phyloP scores from a whole-genome alignment of 2,113 vertebrate species.

The Balaenoptera acutorostrata region DNA sequence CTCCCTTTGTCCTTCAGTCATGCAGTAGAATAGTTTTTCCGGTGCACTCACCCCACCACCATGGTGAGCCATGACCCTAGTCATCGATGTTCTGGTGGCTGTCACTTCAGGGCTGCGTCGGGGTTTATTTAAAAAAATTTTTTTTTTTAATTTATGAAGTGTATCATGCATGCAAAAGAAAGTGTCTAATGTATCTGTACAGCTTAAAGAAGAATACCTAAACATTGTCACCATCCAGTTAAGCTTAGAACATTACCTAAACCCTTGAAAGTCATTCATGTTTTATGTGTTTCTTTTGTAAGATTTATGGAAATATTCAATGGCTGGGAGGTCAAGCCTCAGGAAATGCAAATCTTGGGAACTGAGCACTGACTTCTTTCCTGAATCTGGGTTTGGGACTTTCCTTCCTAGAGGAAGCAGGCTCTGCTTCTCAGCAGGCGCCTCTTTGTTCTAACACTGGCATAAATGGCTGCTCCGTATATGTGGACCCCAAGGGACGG shows the following conservation, averaged over 20 bases:
- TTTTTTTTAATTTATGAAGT: neutral
- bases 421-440: neutral
- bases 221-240: neutral
- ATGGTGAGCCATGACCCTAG: neutral
- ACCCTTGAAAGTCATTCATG: neutral
- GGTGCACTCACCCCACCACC: rapidly evolving
- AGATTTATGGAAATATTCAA: neutral
- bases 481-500: neutral
- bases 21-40: neutral
- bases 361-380: neutral
- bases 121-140: neutral
- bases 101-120: neutral
- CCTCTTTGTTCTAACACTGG: neutral
- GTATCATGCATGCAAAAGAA: neutral
- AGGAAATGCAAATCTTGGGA: neutral
- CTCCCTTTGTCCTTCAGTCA: neutral
- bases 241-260: neutral
- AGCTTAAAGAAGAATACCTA: neutral
- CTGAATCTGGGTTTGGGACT: neutral
- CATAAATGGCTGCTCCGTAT: neutral
- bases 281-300: neutral
- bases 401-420: neutral
- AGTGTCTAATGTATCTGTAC: neutral
- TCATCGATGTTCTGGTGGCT: neutral
- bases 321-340: neutral